Base-by-base conservation (phyloP, 1,140 invertebrate species). In the Tetragonula clypearis region DNA sequence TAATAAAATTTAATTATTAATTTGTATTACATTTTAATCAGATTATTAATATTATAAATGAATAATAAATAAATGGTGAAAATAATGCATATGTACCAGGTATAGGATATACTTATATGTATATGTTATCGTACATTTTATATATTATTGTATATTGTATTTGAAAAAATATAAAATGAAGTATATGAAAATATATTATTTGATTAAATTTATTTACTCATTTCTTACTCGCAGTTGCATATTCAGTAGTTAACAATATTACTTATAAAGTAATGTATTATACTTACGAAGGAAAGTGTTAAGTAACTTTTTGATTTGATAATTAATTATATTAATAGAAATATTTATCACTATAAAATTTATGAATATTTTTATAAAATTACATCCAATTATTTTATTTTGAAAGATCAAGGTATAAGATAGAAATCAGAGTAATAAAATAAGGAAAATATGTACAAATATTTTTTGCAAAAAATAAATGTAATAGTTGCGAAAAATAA, bases 121-220 rank as follows among this genome's bases (percentile, higher is more conserved):
- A 53, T 77, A 77, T 56, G 15, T 78, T 30, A 79, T 26, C 77
- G 26, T 60, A 49, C 71, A 71, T 71, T 77, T 83, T 68, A 66
- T 78, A 69, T 77, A 78, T 49, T 68, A 83, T 69, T 83, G 35
- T 78, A 83, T 78, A 83, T 62, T 62, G 23, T 62, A 62, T 78
- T 78, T 69, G 74, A 30, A 26, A 15, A 76, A 53, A 30, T 77
- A 68, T 83, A 58, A 78, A 53, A 82, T n/a, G 1, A 49, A 78
- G 55, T 41, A 66, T 11, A 41, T 21, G n/a, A n/a, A 73, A 79
- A 69, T n/a, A 55, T 56, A 56, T 79, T 23, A 35, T 26, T 79
- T 55, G 15, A 30, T 23, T 55, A 55, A 49, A 30, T 14, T 68
- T 55, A 14, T 77, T 77, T 53, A 73, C 9, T 26, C n/a, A 73